These are phyloP conservation scores for Sisor rabdophorus DNA, from an alignment of 2,113 vertebrate species.

Conservation along the genomic window DNA sequence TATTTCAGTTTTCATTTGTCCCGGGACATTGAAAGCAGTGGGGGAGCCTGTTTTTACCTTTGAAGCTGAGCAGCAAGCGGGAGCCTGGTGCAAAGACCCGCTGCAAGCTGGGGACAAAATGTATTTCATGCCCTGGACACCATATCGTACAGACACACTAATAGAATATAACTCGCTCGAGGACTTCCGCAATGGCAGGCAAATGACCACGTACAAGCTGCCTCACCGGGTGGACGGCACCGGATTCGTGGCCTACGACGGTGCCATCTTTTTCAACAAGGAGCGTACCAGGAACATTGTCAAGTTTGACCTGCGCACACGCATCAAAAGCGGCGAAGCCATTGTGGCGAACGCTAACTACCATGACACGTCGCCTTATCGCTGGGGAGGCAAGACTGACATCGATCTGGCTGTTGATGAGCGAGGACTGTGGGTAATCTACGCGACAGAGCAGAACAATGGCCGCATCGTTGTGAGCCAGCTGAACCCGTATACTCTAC, in stretches of 20 bases:
- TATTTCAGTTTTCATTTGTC: slow-evolving; percentile 96
- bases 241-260: slow-evolving; percentile 95
- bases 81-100: slow-evolving; percentile 97
- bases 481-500: slow-evolving; percentile 94
- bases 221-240: slow-evolving; percentile 96
- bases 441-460: slow-evolving; percentile 96
- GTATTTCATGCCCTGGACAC: slow-evolving; percentile 99
- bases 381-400: slow-evolving; percentile 97
- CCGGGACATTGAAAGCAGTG: slow-evolving; percentile 92
- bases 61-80: slow-evolving; percentile 95
- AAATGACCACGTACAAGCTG: slow-evolving; percentile 92
- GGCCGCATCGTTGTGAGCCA: slow-evolving; percentile 96
- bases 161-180: slow-evolving; percentile 91
- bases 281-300: slow-evolving; percentile 96
- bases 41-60: slow-evolving; percentile 90
- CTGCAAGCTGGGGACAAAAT: slow-evolving; percentile 97
- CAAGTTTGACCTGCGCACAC: slow-evolving; percentile 95
- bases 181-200: slow-evolving; percentile 87
- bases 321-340: slow-evolving; percentile 98
- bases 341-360: slow-evolving; percentile 98
- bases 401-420: slow-evolving; percentile 96
- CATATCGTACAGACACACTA: slow-evolving; percentile 93
- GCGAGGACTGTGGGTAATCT: slow-evolving; percentile 95
- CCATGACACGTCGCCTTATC: slow-evolving; percentile 94
- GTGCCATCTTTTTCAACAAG: slow-evolving; percentile 97